Percentiles rank a stretch among this genome's conserved stretches.
Conservation (phyloP, 2,113 vertebrate species). For the Sula dactylatra region DNA sequence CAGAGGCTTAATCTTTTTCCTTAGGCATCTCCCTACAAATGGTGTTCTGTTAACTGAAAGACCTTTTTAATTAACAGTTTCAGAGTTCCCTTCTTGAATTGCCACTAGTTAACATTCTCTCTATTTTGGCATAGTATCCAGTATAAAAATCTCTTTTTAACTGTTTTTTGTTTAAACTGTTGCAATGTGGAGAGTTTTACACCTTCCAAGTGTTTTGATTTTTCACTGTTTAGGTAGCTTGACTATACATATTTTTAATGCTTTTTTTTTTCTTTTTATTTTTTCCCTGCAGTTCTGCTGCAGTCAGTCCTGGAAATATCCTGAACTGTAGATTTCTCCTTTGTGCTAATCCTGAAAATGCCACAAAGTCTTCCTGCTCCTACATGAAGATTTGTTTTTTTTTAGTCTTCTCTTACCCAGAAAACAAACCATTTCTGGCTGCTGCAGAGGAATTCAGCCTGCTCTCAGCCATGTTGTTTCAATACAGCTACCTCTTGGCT, state of each 20-base stretch:
- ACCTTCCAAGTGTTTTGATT: neutral
- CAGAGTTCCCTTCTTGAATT: neutral
- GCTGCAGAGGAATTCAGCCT: neutral
- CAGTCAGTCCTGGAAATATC: neutral
- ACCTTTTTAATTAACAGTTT: constrained; percentile 14
- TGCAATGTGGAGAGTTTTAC: neutral
- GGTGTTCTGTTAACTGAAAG: neutral
- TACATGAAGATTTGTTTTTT: neutral
- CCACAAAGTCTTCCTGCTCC: neutral
- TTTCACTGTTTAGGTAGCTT: neutral
- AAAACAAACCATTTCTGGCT: neutral
- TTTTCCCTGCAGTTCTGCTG: neutral
- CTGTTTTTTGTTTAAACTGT: neutral
- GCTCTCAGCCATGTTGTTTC: neutral
- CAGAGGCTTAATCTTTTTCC: neutral
- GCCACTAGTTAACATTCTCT: neutral
- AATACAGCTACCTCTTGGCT: neutral
- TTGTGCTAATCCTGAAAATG: constrained; percentile 2
- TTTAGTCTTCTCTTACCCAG: neutral
- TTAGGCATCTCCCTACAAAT: neutral
- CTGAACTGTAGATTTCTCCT: neutral
- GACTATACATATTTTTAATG: neutral
- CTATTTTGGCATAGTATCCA: neutral
- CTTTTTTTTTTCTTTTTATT: neutral
- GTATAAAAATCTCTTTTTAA: neutral